phyloP scores from a whole-genome alignment of 2,797 vertebrate genomes.

The Champsocephalus gunnari region DNA sequence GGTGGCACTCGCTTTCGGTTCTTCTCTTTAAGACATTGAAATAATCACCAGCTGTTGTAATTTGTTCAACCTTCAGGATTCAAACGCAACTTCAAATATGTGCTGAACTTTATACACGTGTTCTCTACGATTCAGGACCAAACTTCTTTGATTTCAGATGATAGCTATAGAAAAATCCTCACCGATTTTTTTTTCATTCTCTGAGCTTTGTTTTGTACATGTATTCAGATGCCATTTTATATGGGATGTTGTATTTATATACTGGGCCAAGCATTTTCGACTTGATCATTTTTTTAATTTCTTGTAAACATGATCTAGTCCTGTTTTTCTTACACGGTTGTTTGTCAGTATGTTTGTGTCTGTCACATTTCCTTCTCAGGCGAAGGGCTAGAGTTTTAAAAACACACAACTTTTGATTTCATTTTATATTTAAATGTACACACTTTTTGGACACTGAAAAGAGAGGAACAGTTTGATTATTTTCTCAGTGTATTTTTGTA shows the following conservation, averaged over 20 bases:
- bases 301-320: constrained; percentile 85
- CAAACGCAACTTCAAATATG: constrained; percentile 98
- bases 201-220: constrained; percentile 92
- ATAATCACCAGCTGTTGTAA: constrained; percentile 99
- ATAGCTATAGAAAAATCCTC: constrained; percentile 90
- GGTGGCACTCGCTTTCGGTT: constrained; percentile 98
- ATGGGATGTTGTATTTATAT: constrained; percentile 99
- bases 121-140: constrained; percentile 96
- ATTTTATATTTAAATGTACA: constrained; percentile 99
- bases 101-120: constrained; percentile 94
- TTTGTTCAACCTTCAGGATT: constrained; percentile 96
- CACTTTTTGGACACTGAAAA: constrained; percentile 97
- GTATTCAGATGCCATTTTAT: constrained; percentile 98
- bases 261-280: constrained; percentile 94
- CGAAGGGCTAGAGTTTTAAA: constrained; percentile 99
- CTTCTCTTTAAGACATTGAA: constrained; percentile 81
- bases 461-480: constrained; percentile 99
- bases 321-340: constrained; percentile 68
- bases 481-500: constrained; percentile 99
- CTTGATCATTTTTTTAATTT: constrained; percentile 79
- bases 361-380: constrained; percentile 95
- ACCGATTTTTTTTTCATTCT: constrained; percentile 88
- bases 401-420: constrained; percentile 85
- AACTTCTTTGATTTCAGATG: constrained; percentile 92
- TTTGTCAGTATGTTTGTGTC: constrained; percentile 88